These are phyloP conservation scores for Atta colombica DNA, from an alignment of 1,140 invertebrate species.

Conservation along the genomic window DNA sequence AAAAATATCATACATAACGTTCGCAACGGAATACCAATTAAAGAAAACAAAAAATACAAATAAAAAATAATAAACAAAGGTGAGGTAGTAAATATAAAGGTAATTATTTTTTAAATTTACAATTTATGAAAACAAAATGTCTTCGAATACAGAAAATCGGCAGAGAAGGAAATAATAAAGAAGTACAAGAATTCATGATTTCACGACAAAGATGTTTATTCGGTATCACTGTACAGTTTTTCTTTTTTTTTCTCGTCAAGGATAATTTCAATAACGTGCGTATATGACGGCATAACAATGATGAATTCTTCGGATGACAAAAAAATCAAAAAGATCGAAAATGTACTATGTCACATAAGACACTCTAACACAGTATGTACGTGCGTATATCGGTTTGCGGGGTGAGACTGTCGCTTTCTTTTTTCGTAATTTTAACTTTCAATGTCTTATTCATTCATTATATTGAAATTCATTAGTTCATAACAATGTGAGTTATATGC, in stretches of 20 bases:
- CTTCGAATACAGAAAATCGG: neutral
- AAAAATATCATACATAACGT: too few species aligned
- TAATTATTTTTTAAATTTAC: neutral
- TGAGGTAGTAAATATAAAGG: too few species aligned
- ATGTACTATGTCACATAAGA: conserved; percentile 71
- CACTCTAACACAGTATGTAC: conserved; percentile 72
- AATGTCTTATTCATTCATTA: conserved; percentile 75
- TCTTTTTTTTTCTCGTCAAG: conserved; percentile 78
- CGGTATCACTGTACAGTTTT: conserved; percentile 86
- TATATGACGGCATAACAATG: conserved; percentile 84
- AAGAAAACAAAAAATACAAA: too few species aligned
- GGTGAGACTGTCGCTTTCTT: conserved; percentile 67
- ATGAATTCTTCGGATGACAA: conserved; percentile 82
- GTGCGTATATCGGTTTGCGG: conserved; percentile 74
- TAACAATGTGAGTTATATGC: conserved; percentile 81
- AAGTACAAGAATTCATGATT: conserved; percentile 60
- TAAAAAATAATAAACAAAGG: too few species aligned
- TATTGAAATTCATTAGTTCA: conserved; percentile 78
- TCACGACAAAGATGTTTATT: conserved; percentile 86
- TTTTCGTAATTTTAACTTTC: conserved; percentile 68
- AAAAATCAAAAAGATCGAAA: conserved; percentile 72
- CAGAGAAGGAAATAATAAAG: conserved; percentile 26
- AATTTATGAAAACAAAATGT: neutral
- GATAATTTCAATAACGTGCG: conserved; percentile 83
- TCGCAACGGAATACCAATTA: too few species aligned